Base-by-base conservation (phyloP, 2,797 vertebrate species). In the Gymnoscopelus braueri region DNA sequence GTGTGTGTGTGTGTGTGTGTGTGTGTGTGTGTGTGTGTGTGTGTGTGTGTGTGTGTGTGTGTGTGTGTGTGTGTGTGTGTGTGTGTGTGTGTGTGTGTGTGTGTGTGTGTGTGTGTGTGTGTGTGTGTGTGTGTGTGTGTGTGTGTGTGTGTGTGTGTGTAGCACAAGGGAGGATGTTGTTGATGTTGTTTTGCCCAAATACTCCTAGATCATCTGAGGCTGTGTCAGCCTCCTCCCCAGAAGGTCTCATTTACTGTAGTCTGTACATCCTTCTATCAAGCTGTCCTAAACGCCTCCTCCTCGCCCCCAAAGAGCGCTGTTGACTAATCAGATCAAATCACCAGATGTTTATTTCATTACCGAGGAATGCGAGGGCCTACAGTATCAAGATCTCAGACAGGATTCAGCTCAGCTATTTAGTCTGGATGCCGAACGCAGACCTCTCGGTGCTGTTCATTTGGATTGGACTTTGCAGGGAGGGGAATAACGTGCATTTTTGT, bases 141-240 rank as follows among this genome's bases (percentile, higher is more conserved):
- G n/a, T n/a, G n/a, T n/a, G n/a, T n/a, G n/a, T 32, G 32, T 5
- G 32, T 32, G 4, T 5, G 35, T 39, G 35, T 39, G 66, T n/a
- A n/a, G n/a, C n/a, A n/a, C n/a, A n/a, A 2, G 71, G 87, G 77
- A 89, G 77, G 83, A 78, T 74, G 84, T 65, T 87, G 79, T 84
- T 84, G 77, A 86, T 72, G 78, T 65, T 79, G 71, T 75, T 87
- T 84, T 82, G 67, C 74, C 86, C 75, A 86, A 82, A 85, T 82
- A 67, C 71, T 81, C 14, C 5, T 49, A 60, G 80, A 78, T 81
- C 81, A 84, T 87, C 78, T 82, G 83, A 80, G 80, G 69, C 67
- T 26, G 19, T 63, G 77, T 86, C 84, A 80, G 56, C 66, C 76
- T 83, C 32, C 80, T 81, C 65, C 83, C 80, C 55, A 63, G 12